Evolutionary conservation across 2,113 vertebrate species (phyloP), one percentile per base, ranked within the genome.

Genomic region (Dipodomys spectabilis): DNA sequence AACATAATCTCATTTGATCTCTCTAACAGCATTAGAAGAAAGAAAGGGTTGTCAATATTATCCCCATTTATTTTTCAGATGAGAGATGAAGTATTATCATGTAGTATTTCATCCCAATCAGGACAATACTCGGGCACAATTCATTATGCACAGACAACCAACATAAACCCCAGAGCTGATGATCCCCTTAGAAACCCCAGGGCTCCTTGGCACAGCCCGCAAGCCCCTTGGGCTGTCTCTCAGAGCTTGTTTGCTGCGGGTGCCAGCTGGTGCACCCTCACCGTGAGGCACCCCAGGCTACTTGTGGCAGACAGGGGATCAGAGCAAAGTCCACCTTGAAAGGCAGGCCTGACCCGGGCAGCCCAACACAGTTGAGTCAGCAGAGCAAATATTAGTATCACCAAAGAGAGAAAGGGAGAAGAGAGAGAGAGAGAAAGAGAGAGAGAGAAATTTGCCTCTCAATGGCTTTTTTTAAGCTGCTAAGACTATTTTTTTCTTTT

Each of bases 1-100:
- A 84, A 75, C 75, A 80, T 68, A 81, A 92, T 91, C 71, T 83
- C 85, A 30, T 69, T 96, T 84, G 84, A 32, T 82, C 39, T 85
- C 91, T 77, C 79, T 86, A 78, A 81, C 23, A 71, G 62, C 39
- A 80, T 30, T 73, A 30, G 83, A 83, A 82, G 30, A 82, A 71
- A 71, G 72, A 65, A 92, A 86, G 7, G 0, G 4, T 39, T 86
- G 39, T 16, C 45, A 57, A 77, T 60, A 81, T 81, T 86, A 83
- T 45, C 12, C 25, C 13, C 35, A 73, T 80, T 57, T 57, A 15
- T 57, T 91, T 87, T 91, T 88, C 91, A 79, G 85, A 87, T 82
- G 67, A 88, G 19, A 79, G 86, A 68, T 32, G 9, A 25, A 11
- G 35, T 44, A 22, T 82, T 49, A 35, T 53, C 1, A 25, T 53